Evolutionary conservation across 2,797 vertebrate genomes (phyloP), one percentile per base, ranked within the genome.

Genomic region (Gallirallus australis): DNA sequence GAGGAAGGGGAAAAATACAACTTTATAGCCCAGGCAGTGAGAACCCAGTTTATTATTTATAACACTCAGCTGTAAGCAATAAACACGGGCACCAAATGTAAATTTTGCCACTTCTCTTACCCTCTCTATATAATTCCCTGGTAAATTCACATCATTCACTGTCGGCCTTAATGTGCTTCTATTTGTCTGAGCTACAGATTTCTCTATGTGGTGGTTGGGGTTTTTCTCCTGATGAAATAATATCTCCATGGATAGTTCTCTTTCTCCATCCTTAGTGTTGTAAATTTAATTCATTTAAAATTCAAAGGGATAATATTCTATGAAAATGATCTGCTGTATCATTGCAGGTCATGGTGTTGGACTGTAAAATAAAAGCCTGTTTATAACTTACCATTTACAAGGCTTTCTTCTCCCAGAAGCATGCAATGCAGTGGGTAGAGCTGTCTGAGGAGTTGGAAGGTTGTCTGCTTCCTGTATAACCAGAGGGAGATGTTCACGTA

Each of bases 71-170:
- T 96, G 91, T 96, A 94, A 95, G 95, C 96, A 95, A 61, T 95
- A 96, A 96, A 96, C 95, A 90, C 88, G 61, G 94, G 81, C 94
- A 86, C 83, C 68, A 87, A 95, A 96, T 96, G 96, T 95, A 97
- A 96, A 96, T 97, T 90, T 85, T 96, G 95, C 93, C 88, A 92
- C 96, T 97, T 96, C 83, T 39, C 73, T 93, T 86, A 79, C 86
- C 82, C 94, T 95, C 81, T 94, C 94, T 66, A 30, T 93, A 31
- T 94, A 94, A 94, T 93, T 97, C 91, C 85, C 89, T 78, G 87
- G 82, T 79, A 96, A 95, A 96, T 93, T 94, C 94, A 5, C 93
- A 95, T 96, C 88, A 85, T 72, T 97, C 94, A 90, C 75, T 94
- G 88, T 93, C 60, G 5, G 64, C 83, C 77, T 94, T 94, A 94